phyloP scores from a whole-genome alignment of 1,140 invertebrate genomes.

The Theocolax elegans region DNA sequence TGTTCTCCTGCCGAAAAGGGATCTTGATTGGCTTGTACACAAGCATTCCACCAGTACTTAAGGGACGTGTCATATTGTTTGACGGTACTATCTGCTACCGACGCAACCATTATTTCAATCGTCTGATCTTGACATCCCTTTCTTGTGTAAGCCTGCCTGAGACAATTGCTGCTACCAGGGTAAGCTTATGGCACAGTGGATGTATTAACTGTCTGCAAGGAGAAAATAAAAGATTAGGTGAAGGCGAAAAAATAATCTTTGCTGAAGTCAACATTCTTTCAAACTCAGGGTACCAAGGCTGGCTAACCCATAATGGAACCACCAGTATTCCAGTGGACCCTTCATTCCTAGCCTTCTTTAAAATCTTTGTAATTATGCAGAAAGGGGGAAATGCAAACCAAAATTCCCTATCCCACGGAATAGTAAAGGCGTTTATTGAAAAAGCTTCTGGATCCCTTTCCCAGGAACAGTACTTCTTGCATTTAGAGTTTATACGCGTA shows the following conservation, averaged over 20 bases:
- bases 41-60: slow-evolving; percentile 33
- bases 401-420: slow-evolving; percentile 44
- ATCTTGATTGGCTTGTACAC: background rate
- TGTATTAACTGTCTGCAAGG: background rate
- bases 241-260: background rate
- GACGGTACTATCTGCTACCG: slow-evolving; percentile 32
- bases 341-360: slow-evolving; percentile 45
- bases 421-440: slow-evolving; percentile 50
- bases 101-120: slow-evolving; percentile 23
- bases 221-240: background rate
- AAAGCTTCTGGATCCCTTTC: slow-evolving; percentile 45
- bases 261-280: background rate
- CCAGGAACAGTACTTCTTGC: slow-evolving; percentile 47
- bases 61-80: slow-evolving; percentile 27
- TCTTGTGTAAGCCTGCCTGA: slow-evolving; percentile 32
- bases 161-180: slow-evolving; percentile 26
- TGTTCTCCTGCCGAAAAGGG: background rate
- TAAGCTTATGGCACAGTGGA: background rate
- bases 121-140: slow-evolving; percentile 14
- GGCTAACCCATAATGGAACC: slow-evolving; percentile 2
- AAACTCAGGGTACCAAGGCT: slow-evolving; percentile 24
- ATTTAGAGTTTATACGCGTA: slow-evolving; percentile 11
- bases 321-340: slow-evolving; percentile 25
- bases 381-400: slow-evolving; percentile 55
- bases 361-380: slow-evolving; percentile 43